Base-by-base conservation (phyloP, 1,140 invertebrate genomes). In the Megathymus violae region DNA sequence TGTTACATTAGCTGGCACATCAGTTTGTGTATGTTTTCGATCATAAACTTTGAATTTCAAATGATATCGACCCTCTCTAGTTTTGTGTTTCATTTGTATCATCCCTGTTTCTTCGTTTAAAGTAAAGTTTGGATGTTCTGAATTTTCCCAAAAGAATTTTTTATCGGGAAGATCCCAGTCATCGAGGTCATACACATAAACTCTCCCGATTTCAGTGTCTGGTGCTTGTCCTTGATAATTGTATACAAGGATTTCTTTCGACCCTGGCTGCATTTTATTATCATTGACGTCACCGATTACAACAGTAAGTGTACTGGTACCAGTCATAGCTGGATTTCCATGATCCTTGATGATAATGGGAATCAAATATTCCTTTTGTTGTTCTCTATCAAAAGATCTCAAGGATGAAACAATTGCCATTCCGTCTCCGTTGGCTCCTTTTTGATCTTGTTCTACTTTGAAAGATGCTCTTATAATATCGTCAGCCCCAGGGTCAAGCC, bases 131-230 rank as follows among this genome's bases (percentile, higher is more conserved):
- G 95, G 94, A 89, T 97, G 94, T 80, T 97, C 96, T 46, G 94
- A 90, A 41, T 93, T 93, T 79, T 97, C 96, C 96, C 97, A 98
- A 74, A 97, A 97, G 92, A 99, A 99, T 76, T 97, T 97, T 82
- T 99, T 99, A 82, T 99, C 98, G 0, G 97, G 96, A 64, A 98
- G 86, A 92, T 99, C 98, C 98, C 98, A 99, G 82, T 99, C 98
- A 87, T 99, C 98, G 40, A 97, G 91, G 92, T 99, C 98, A 83
- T 98, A 97, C 0, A 99, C 97, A 85, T 99, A 98, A 1, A 99
- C 98, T 63, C 97, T 93, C 16, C 98, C 98, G 65, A 99, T 98
- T 86, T 97, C 96, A 0, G 97, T 97, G 70, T 98, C 96, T 1
- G 96, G 97, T 65, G 97, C 95, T 89, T 97, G 95, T 44, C 97